These are phyloP conservation scores for Alaudala cheleensis DNA, from an alignment of 2,113 vertebrate species.

Conservation along the genomic window DNA sequence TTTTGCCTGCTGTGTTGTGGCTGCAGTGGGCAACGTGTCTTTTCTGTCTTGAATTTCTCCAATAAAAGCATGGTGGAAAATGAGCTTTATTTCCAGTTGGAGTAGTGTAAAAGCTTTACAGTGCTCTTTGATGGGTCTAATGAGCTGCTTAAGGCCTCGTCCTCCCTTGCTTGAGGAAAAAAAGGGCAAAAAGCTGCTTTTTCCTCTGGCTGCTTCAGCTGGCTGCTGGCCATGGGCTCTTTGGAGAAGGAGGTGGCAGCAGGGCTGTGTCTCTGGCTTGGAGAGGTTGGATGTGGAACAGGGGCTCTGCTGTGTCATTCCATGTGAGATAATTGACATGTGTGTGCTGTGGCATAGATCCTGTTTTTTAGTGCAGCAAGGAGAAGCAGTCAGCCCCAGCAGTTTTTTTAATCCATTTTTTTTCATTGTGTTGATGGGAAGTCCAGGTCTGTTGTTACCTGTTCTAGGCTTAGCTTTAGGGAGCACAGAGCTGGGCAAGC, in stretches of 20 bases:
- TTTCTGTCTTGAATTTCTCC: not conserved
- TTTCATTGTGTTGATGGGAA: not conserved
- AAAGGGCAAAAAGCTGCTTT: not conserved
- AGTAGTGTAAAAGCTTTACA: not conserved
- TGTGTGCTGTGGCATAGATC: not conserved
- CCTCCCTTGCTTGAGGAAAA: not conserved
- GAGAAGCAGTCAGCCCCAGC: not conserved
- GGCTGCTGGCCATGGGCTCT: not conserved
- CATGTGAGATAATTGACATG: not conserved
- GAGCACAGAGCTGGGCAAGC: not conserved
- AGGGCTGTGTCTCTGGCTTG: not conserved
- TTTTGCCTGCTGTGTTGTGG: not conserved
- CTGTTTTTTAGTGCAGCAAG: not conserved
- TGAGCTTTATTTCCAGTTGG: not conserved
- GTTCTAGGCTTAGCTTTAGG: not conserved
- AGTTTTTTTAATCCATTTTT: not conserved
- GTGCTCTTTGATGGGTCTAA: not conserved
- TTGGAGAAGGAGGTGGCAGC: not conserved
- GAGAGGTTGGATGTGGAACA: not conserved
- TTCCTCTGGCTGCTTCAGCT: not conserved
- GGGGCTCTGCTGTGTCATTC: not conserved
- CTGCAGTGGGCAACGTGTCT: not conserved
- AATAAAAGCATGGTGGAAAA: not conserved
- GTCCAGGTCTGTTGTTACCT: not conserved
- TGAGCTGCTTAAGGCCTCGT: not conserved